Base-by-base conservation (phyloP, 2,888 invertebrate species). In the Lagria hirta region DNA sequence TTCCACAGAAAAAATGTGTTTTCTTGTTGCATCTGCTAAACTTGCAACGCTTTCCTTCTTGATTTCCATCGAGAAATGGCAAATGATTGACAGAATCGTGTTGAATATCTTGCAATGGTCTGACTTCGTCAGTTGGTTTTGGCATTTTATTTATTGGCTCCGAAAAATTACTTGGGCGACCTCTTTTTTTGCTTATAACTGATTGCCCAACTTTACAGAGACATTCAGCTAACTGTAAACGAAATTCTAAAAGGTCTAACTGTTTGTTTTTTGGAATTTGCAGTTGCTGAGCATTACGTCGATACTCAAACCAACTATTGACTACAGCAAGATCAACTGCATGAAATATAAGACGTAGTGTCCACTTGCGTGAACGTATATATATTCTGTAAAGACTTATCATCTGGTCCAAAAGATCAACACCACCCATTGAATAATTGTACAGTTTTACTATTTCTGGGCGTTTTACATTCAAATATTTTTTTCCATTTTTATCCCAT, bases 371-470 rank as follows among this genome's bases (percentile, higher is more conserved):
- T 8, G 45, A 48, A 8, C 46, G 38, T 17, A 55, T 45, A 27
- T 43, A 36, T 4, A 48, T 48, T 15, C 52, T 13, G 28, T 55
- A 57, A 11, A 51, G 45, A 21, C 45, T 48, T 7, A 54, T 29
- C 33, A 53, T 41, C 36, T 52, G 45, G 35, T 56, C 52, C 7
- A 43, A 26, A 14, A 51, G 36, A 32, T 57, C 54, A n/a, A 55
- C 57, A n/a, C 53, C 55, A 13, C 55, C 57, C 56, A 56, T 58
- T 8, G 38, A 47, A 21, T 37, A 33, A 24, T 57, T 58, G 18
- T 52, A 29, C 8, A 22, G 7, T 8, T 17, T 5, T 8, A 21
- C 17, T 3, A 10, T 14, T 22, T 33, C 21, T 14, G 33, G 33
- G 6, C 33, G 4, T n/a, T 11, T 4, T 22, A 22, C 22, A 10